Conservation (phyloP, 2,888 invertebrate genomes). For the Eupithecia tripunctaria region DNA sequence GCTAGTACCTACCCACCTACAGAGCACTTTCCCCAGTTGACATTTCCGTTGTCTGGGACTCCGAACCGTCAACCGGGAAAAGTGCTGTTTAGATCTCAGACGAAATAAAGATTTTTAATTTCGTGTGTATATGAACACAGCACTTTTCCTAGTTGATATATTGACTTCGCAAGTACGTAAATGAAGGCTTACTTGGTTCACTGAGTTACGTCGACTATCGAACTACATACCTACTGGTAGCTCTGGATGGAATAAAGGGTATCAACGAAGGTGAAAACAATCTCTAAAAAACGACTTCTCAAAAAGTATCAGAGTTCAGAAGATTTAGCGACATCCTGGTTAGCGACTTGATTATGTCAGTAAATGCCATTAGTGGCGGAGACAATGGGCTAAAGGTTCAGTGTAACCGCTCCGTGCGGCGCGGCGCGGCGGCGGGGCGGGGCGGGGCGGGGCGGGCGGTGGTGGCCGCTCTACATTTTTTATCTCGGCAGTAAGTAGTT, state of each 20-base stretch:
- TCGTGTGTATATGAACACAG: too few relatives aligned
- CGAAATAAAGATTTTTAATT: too few relatives aligned
- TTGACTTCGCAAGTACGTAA: neutral
- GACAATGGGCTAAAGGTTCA: neutral
- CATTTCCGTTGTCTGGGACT: too few relatives aligned
- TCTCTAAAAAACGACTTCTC: too few relatives aligned
- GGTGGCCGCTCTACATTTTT: conserved; percentile 29
- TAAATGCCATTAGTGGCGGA: conserved; percentile 27
- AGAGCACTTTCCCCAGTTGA: neutral
- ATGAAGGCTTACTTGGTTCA: neutral
- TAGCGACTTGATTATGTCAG: conserved; percentile 2
- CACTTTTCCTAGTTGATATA: neutral
- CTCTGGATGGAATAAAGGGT: too few relatives aligned
- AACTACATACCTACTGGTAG: neutral
- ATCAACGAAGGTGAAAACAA: neutral
- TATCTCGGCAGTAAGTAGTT: conserved; percentile 29
- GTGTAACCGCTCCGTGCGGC: too few relatives aligned
- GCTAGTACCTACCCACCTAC: too few relatives aligned
- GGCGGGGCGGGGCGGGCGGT: neutral
- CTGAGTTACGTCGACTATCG: neutral
- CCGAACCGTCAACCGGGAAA: too few relatives aligned
- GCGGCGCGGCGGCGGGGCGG: too few relatives aligned
- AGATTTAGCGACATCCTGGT: neutral
- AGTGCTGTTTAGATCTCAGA: too few relatives aligned
- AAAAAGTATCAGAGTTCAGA: too few relatives aligned